phyloP scores from a whole-genome alignment of 1,140 invertebrate species.

The Brachionus rotundiformis region DNA sequence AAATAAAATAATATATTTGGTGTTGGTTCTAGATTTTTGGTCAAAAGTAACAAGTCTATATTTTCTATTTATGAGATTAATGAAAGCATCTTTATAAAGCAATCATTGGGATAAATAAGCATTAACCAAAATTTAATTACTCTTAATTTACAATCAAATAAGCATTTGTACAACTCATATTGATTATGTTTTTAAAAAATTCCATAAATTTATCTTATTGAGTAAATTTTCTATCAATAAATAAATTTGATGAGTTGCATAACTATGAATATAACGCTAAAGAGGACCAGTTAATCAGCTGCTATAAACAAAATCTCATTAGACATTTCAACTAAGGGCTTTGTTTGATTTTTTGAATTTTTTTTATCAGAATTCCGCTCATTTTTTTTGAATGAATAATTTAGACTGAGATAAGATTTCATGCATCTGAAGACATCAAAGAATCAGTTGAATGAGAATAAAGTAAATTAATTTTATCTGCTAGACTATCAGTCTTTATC shows the following conservation, averaged over 20 bases:
- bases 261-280: background rate
- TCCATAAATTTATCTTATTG: constrained; percentile 3
- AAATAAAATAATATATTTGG: no score
- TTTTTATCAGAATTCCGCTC: background rate
- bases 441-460: background rate
- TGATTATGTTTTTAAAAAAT: background rate
- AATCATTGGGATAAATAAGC: background rate
- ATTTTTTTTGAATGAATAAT: constrained; percentile 3
- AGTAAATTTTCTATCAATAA: background rate
- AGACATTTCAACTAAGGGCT: background rate
- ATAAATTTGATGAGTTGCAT: background rate
- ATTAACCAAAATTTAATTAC: background rate
- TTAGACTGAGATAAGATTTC: constrained; percentile 23
- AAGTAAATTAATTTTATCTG: constrained; percentile 7
- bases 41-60: background rate
- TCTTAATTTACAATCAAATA: background rate
- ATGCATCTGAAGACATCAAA: constrained; percentile 17
- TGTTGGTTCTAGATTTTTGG: no score
- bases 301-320: constrained; percentile 9
- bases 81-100: background rate
- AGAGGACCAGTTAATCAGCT: background rate
- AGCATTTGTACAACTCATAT: background rate
- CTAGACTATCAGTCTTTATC: constrained; percentile 15
- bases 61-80: background rate
- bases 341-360: background rate